Evolutionary conservation across 2,113 vertebrate species (phyloP).

Genomic region (Myotis lucifugus): DNA sequence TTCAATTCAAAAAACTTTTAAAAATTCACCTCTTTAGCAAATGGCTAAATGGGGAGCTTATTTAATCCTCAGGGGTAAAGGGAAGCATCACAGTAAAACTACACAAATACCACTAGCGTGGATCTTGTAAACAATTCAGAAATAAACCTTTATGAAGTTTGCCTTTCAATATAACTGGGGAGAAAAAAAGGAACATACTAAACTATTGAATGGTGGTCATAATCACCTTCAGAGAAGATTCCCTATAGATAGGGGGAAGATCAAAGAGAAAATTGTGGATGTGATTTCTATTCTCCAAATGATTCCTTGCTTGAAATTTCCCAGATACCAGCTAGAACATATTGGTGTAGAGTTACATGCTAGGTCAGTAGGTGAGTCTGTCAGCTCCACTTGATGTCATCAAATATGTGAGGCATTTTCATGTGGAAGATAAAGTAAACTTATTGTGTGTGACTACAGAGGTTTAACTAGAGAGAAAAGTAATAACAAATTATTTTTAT

Average conservation of each 20-base stretch:
- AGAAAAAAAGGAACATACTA: background rate
- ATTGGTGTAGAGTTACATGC: background rate
- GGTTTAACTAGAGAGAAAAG: background rate
- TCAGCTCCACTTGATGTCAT: background rate
- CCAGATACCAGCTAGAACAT: background rate
- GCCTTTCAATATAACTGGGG: background rate
- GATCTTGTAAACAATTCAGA: background rate
- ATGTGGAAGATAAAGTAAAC: background rate
- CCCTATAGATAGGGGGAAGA: background rate
- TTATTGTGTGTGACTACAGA: background rate
- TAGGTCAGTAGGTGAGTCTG: background rate
- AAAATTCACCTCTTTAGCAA: slow-evolving; percentile 17
- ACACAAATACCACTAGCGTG: background rate
- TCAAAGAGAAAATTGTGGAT: slow-evolving; percentile 21
- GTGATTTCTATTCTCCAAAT: background rate
- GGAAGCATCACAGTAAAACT: background rate
- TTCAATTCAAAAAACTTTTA: background rate
- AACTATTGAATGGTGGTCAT: background rate
- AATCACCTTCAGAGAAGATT: background rate
- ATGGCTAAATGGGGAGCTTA: background rate
- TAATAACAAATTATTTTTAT: background rate
- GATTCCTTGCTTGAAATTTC: background rate
- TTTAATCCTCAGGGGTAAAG: background rate
- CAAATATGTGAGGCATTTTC: background rate
- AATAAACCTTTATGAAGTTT: slow-evolving; percentile 20